A percentile compares a stretch with the other conserved stretches of the same genome.
These are phyloP conservation scores for mouse (Mus musculus) DNA, from an alignment of 2,113 vertebrate genomes.

Conservation along the genomic window GRCm39 chr4:43939501-43940000, in stretches of 20 bases:
- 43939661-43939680: not conserved
- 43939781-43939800: constrained; percentile 2
- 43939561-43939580: too few relatives aligned
- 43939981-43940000: not conserved
- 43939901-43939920: not conserved
- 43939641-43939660: not conserved
- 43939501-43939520: not conserved
- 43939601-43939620: not conserved
- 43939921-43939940: not conserved
- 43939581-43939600: too few relatives aligned
- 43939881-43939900: not conserved
- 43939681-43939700: not conserved
- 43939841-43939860: constrained; percentile 49
- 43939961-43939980: not conserved
- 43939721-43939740: constrained; percentile 10
- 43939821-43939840: constrained; percentile 40
- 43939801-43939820: not conserved
- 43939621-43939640: not conserved
- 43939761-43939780: constrained; percentile 45
- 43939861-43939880: not conserved
- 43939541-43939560: not conserved
- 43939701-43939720: not conserved
- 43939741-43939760: constrained; percentile 42
- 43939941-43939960: not conserved
- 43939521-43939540: too few relatives aligned